These are phyloP conservation scores for Actenoides lindsayi DNA, from an alignment of 2,113 vertebrate species.

Conservation along the genomic window DNA sequence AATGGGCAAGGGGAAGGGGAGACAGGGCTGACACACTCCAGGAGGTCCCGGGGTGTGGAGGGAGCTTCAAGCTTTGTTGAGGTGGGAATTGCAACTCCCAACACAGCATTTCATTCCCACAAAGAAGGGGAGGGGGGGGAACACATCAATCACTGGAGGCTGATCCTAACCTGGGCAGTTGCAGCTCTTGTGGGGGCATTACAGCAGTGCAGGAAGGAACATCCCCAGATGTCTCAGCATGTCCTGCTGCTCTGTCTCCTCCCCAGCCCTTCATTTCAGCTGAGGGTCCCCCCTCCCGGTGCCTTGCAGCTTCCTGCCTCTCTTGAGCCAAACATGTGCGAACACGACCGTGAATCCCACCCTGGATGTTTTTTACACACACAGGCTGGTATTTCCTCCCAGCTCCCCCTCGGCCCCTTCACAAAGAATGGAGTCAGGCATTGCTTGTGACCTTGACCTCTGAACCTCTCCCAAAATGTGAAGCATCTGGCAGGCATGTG, in stretches of 20 bases:
- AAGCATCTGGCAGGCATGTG: conserved; percentile 58
- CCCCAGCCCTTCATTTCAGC: background rate
- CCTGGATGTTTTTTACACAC: background rate
- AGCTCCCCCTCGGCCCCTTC: background rate
- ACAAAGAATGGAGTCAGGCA: background rate
- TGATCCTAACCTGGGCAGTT: accelerated
- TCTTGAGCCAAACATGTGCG: background rate
- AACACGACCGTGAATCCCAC: background rate
- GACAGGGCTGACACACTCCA: background rate
- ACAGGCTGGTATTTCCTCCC: conserved; percentile 47
- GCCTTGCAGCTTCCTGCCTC: background rate
- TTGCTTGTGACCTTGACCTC: background rate
- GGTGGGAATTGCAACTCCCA: background rate
- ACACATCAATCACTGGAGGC: accelerated
- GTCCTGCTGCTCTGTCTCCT: background rate
- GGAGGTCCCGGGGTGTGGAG: background rate
- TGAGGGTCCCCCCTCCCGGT: background rate
- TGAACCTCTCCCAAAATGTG: background rate
- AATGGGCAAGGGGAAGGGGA: background rate
- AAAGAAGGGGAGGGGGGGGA: background rate
- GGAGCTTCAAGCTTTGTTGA: background rate
- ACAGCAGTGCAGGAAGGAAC: background rate
- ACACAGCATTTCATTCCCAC: accelerated
- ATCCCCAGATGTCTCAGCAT: background rate
- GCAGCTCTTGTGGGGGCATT: accelerated